phyloP scores from a whole-genome alignment of 2,113 vertebrate genomes.

The Platichthys stellatus region DNA sequence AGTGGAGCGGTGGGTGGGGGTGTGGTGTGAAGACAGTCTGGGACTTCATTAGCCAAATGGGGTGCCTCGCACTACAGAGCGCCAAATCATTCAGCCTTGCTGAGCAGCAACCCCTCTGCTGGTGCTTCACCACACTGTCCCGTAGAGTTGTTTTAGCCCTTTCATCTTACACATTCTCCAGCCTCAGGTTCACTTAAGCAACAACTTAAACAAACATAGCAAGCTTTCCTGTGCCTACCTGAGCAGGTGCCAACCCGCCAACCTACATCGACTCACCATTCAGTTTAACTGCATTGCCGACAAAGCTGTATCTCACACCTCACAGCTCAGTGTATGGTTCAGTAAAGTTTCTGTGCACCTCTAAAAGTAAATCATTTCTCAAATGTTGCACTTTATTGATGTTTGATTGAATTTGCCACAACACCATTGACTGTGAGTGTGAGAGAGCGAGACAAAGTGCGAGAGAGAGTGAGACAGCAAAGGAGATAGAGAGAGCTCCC shows the following conservation, averaged over 20 bases:
- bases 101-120: constrained; percentile 73
- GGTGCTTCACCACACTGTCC: constrained; percentile 59
- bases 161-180: constrained; percentile 48
- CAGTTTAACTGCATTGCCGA: neutral
- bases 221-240: neutral
- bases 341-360: neutral
- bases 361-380: neutral
- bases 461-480: neutral
- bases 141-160: constrained; percentile 49
- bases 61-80: constrained; percentile 68
- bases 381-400: constrained; percentile 30
- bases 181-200: constrained; percentile 42
- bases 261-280: constrained; percentile 9
- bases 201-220: constrained; percentile 20
- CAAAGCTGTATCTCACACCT: neutral
- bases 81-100: constrained; percentile 77
- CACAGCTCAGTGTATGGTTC: neutral
- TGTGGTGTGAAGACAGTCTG: constrained; percentile 83
- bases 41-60: constrained; percentile 85
- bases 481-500: neutral
- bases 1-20: constrained; percentile 79
- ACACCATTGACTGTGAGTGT: neutral
- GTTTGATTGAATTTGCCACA: constrained; percentile 18
- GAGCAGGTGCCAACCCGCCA: neutral
- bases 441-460: neutral